phyloP scores from a whole-genome alignment of 2,113 vertebrate genomes.

The Carollia perspicillata region DNA sequence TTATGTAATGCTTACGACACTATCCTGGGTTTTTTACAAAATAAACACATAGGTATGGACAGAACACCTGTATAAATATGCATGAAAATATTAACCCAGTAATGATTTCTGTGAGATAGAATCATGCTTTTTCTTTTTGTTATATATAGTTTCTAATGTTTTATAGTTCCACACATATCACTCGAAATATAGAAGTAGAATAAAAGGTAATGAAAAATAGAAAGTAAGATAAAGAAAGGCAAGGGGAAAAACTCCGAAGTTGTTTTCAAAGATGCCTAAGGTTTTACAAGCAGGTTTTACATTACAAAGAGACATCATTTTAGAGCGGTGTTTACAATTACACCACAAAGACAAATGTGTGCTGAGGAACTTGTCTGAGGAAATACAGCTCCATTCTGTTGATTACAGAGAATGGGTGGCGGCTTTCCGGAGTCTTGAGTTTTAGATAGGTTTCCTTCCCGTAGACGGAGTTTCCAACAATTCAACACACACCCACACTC shows the following conservation, averaged over 20 bases:
- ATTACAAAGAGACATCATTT: conserved; percentile 45
- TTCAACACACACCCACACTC: conserved; percentile 65
- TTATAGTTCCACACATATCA: neutral
- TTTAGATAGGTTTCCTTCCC: conserved; percentile 81
- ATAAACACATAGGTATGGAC: neutral
- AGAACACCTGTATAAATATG: neutral
- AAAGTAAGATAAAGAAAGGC: conserved; percentile 14
- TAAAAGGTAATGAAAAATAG: neutral
- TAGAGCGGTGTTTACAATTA: conserved; percentile 64
- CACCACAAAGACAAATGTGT: conserved; percentile 62
- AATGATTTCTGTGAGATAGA: neutral
- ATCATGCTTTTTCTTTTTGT: neutral
- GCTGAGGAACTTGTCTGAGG: conserved; percentile 68
- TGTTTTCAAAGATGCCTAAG: neutral
- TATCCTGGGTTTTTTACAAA: neutral
- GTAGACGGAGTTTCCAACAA: conserved; percentile 77
- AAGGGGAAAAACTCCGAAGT: neutral
- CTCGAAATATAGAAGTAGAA: conserved; percentile 10
- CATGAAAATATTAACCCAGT: neutral
- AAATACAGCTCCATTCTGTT: conserved; percentile 77
- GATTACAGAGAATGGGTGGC: conserved; percentile 79
- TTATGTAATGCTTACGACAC: neutral
- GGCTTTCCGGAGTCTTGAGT: conserved; percentile 81
- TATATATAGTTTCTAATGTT: neutral
- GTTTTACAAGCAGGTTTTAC: conserved; percentile 7